Evolutionary conservation across 2,797 vertebrate species (phyloP).

Genomic region (Dallia pectoralis): DNA sequence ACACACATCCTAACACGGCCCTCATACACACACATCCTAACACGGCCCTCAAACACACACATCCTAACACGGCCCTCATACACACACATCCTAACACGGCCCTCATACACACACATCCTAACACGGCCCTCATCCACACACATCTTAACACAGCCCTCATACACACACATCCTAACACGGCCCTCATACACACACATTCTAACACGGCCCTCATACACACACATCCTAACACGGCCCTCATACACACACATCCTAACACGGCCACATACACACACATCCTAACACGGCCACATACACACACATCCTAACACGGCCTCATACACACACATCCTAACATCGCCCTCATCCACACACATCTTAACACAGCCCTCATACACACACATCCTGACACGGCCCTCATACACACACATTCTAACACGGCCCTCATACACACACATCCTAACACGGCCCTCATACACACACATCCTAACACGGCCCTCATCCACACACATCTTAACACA

Average conservation of each 20-base stretch:
- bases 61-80: slow-evolving; percentile 4
- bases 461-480: slow-evolving; percentile 7
- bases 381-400: slow-evolving; percentile 7
- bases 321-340: too few relatives aligned
- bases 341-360: slow-evolving; percentile 16
- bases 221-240: slow-evolving; percentile 8
- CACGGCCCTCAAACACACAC: slow-evolving; percentile 11
- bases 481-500: too few relatives aligned
- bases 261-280: too few relatives aligned
- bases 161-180: slow-evolving; percentile 8
- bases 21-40: too few relatives aligned
- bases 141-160: slow-evolving; percentile 7
- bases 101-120: slow-evolving; percentile 16
- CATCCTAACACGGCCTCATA: slow-evolving; percentile 6
- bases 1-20: slow-evolving; percentile 10
- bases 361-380: too few relatives aligned
- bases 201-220: slow-evolving; percentile 9
- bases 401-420: slow-evolving; percentile 7
- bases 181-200: too few relatives aligned
- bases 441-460: slow-evolving; percentile 9
- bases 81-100: too few relatives aligned
- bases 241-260: slow-evolving; percentile 8
- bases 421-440: too few relatives aligned
- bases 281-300: slow-evolving; percentile 9
- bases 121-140: too few relatives aligned